Evolutionary conservation across 2,888 invertebrate genomes (phyloP), one percentile per base, ranked within the genome.

Genomic region (Synanthedon myopaeformis): DNA sequence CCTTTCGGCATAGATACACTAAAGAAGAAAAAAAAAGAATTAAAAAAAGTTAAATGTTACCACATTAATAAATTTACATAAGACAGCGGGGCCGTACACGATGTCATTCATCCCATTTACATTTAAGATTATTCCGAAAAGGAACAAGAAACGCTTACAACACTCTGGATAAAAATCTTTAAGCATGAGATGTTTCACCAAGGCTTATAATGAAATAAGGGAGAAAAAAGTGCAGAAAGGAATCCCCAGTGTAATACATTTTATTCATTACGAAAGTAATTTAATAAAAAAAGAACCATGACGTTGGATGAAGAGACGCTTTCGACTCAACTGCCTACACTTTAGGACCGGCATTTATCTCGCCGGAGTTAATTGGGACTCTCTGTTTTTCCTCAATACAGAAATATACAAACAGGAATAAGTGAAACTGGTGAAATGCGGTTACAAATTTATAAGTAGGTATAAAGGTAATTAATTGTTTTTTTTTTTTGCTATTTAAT

Each of bases 241-340:
- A 70, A 75, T 79, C 76, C 75, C 78, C 60, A 52, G 74, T 76
- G 80, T 77, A 78, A 78, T 79, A 80, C 77, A 79, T 82, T 82
- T 45, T 81, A 82, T 81, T 81, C 79, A 78, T 81, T 78, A 79
- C 64, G 70, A 70, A 76, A 76, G 76, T 74, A 81, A 80, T 79
- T 80, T 79, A 79, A 78, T 78, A 69, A 76, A 76, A 74, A 69
- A 68, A 60, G 61, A 61, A 59, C 63, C 60, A 60, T 64, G 64
- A 65, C 62, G 59, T 58, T 52, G 61, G 58, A 67, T 64, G 61
- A 66, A 71, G 65, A 65, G 64, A 64, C 66, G 63, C 59, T 67
- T 67, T 62, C 59, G 66, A 61, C 70, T 69, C 63, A 69, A 72
- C 70, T 66, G 67, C 66, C 63, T 63, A 60, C 65, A 65, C 64